Evolutionary conservation across 2,888 invertebrate genomes (phyloP), one percentile per base, ranked within the genome.

Genomic region (Leptogaster cylindrica): DNA sequence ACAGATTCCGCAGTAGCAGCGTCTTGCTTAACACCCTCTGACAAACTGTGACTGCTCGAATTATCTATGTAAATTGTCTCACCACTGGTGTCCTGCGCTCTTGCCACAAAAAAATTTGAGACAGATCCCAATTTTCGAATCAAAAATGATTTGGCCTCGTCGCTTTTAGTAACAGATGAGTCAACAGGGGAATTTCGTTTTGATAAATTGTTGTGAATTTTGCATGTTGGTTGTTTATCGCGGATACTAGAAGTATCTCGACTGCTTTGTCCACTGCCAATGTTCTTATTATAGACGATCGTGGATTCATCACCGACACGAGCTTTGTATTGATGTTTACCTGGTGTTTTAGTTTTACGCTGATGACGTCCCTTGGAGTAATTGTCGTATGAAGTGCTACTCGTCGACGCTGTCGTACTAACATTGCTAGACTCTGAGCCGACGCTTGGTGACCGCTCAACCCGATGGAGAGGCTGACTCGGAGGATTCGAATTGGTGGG

Each of bases 111-210:
- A 70, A 90, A 83, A 81, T 87, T 89, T 16, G 90, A 89, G 4
- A 91, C 89, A 1, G 90, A 90, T 51, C 89, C 90, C 73, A 92
- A 79, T 46, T 90, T 89, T 75, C 90, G 81, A 81, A 89, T 87
- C 58, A 91, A 81, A 76, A 89, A 89, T 23, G 88, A 88, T 78
- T 89, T 89, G 0, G 89, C 88, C 73, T 89, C 88, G 76, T 88
- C 88, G 1, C 79, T 79, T 74, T 86, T 86, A 67, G 67, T 27
- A 69, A 68, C 70, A 69, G 18, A 58, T 46, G 27, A 63, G 31
- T 36, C 67, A 58, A 23, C 14, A 18, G 66, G 16, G 20, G 66
- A 67, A 44, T 70, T 70, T 64, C 52, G 76, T 67, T 83, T 82
- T 72, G 75, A 78, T 71, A 80, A 81, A 61, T 61, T 61, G 12